phyloP scores from a whole-genome alignment of 2,888 invertebrate genomes.

The Idaea aversata region DNA sequence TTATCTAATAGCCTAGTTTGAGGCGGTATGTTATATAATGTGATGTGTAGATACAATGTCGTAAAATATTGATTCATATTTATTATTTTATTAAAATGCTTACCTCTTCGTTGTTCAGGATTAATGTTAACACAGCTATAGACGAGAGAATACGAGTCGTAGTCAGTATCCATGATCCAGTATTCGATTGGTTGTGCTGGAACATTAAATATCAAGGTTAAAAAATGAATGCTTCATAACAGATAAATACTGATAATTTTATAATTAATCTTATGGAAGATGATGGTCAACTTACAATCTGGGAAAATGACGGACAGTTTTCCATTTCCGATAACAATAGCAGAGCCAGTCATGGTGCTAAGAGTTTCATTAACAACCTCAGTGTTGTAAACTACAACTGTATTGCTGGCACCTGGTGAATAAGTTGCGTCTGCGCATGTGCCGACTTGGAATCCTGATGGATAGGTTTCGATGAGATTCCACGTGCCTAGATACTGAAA shows the following conservation, averaged over 20 bases:
- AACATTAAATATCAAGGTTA: conserved; percentile 17
- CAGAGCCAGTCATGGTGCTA: conserved; percentile 43
- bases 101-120: conserved; percentile 49
- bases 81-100: conserved; percentile 10
- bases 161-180: conserved; percentile 84
- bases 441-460: conserved; percentile 57
- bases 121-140: conserved; percentile 79
- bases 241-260: too few species aligned
- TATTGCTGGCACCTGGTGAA: conserved; percentile 11
- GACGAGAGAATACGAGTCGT: conserved; percentile 80
- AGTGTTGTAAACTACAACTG: conserved; percentile 47
- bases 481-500: conserved; percentile 62
- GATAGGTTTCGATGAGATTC: conserved; percentile 63
- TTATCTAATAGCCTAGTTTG: too few species aligned
- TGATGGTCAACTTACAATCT: conserved; percentile 44
- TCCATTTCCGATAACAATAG: conserved; percentile 56
- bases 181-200: conserved; percentile 57
- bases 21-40: too few species aligned
- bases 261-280: too few species aligned
- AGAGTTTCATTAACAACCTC: conserved; percentile 48
- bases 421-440: conserved; percentile 47
- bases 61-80: background rate
- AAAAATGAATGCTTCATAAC: too few species aligned
- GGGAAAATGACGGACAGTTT: conserved; percentile 81
- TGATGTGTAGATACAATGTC: too few species aligned